Base-by-base conservation (phyloP, 2,113 vertebrate species). In the Cavia aperea region DNA sequence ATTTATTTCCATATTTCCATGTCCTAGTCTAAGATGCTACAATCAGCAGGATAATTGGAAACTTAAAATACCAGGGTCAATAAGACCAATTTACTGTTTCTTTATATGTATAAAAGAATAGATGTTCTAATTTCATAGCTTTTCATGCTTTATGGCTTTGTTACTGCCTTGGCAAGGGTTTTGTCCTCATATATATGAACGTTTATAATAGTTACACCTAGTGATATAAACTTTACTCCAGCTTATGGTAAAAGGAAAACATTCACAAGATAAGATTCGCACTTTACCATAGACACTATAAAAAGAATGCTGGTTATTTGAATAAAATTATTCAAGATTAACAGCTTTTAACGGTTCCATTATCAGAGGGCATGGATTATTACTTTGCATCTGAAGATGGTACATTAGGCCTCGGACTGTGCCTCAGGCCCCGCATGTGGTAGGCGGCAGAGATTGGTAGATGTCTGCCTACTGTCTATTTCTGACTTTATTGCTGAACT, bases 11-110 rank as follows among this genome's bases (percentile, higher is more conserved):
- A 23, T 43, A 91, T 94, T 95, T 63, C 86, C 72, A 72, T 24
- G n/a, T 95, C 81, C 70, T 93, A 18, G 54, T 93, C 70, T 91
- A 85, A 90, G 93, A 91, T 85, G 84, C 92, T 94, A 54, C 86
- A 94, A 96, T 95, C 77, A 96, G 68, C 72, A 79, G 56, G 75
- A 73, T 95, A 96, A 96, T 92, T 96, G 91, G 81, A 93, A 96
- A 92, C 94, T 89, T 92, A 89, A 92, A 96, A 86, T 85, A 85
- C 62, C 77, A 15, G 81, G 56, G 75, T 88, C 94, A 85, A 72
- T 66, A 79, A 5, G 72, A 86, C 60, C 5, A 0, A 88, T 70
- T 93, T 90, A 94, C 83, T 95, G 87, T 83, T 94, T 92, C 90
- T 93, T 56, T 72, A 39, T 49, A 91, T 66, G 89, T 90, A 13